Evolutionary conservation across 2,113 vertebrate genomes (phyloP), one percentile per base, ranked within the genome.

Genomic region (Microcebus ravelobensis): DNA sequence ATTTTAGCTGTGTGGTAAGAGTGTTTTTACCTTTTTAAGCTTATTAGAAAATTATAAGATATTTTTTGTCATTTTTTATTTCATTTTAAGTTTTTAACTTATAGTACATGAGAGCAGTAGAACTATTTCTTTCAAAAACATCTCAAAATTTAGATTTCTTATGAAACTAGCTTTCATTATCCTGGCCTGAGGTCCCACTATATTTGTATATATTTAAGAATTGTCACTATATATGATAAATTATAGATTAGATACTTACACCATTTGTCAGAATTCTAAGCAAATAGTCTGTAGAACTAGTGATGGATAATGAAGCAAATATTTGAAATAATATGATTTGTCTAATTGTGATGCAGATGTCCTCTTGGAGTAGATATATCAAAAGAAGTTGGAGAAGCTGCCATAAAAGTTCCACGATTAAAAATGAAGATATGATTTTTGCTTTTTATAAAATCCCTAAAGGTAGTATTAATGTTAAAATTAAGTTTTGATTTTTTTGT

Each of bases 351-450:
- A 87, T 36, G 23, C 67, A 89, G n/a, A 31, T 0, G 83, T 85
- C 98, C 98, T 6, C 98, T 99, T 95, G 99, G 99, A 95, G 96
- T 97, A 83, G 99, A 99, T 97, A 99, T 99, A 97, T 99, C 99
- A 70, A 98, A 98, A 84, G 98, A 99, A 97, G 99, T 99, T 94
- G 99, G 97, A 98, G 98, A 99, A 65, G 99, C 99, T 48, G 98
- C 98, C 15, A 99, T 99, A 97, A 99, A 98, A 97, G 73, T 99
- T 39, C 99, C 99, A 29, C 71, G 18, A 57, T 68, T 99, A 96
- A 99, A 98, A 97, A 95, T 99, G 55, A 98, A 97, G 86, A 98
- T 99, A 95, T 61, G 20, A 95, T 86, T 65, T 94, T 97, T 98
- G 98, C 39, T 86, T 95, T 92, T 90, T 74, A 68, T 93, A 52